A percentile compares a stretch with the other conserved stretches of the same genome.
These are phyloP conservation scores for Gnatocerus cornutus DNA, from an alignment of 2,888 invertebrate genomes.

Conservation along the genomic window DNA sequence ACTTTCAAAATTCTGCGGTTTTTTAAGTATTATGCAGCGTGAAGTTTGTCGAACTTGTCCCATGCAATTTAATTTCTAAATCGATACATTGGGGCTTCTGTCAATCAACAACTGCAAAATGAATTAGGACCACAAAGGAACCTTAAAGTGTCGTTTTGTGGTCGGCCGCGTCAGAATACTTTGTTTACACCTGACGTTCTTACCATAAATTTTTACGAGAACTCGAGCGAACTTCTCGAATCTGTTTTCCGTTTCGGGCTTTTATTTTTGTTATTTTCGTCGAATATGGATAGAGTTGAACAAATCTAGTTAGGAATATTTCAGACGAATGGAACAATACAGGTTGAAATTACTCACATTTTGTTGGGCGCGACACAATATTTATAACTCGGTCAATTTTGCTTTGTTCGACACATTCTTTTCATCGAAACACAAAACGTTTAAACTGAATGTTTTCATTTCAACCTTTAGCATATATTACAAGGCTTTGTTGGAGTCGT, in stretches of 20 bases:
- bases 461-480: neutral
- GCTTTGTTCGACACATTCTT: neutral
- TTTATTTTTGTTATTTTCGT: neutral
- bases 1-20: neutral
- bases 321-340: neutral
- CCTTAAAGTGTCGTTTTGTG: neutral
- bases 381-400: neutral
- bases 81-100: neutral
- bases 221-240: conserved; percentile 2
- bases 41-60: no score
- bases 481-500: neutral
- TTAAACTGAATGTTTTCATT: neutral
- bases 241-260: neutral
- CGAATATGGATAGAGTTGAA: neutral
- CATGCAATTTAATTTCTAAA: neutral
- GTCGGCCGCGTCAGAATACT: neutral
- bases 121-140: neutral
- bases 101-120: conserved; percentile 11
- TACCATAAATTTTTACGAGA: conserved; percentile 9
- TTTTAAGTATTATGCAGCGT: neutral
- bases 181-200: conserved; percentile 16
- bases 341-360: neutral
- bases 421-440: neutral
- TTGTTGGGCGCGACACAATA: neutral
- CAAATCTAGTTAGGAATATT: neutral